Evolutionary conservation across 2,797 vertebrate genomes (phyloP).

Genomic region (Manis crassicaudata): DNA sequence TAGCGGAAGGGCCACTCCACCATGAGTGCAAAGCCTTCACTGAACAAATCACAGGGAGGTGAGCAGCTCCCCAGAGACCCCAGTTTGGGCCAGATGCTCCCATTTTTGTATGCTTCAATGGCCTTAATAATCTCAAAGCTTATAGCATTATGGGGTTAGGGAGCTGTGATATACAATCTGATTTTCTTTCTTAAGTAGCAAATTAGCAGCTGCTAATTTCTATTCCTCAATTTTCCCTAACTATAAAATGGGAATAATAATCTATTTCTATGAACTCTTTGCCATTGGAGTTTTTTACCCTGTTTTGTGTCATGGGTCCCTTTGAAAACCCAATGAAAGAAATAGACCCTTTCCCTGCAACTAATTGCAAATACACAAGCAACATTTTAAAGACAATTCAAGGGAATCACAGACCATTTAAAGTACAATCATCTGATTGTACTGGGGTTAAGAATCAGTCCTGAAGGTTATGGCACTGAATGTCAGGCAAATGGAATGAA

Average conservation of each 20-base stretch:
- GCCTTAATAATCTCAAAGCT: conserved; percentile 26
- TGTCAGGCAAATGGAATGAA: conserved; percentile 1
- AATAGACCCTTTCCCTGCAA: neutral
- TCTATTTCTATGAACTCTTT: conserved; percentile 13
- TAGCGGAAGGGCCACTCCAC: conserved; percentile 58
- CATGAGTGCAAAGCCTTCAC: neutral
- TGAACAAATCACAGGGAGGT: neutral
- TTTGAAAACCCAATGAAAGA: conserved; percentile 46
- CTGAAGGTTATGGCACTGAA: neutral
- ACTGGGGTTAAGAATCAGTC: neutral
- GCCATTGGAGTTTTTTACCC: neutral
- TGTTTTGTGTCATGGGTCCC: neutral
- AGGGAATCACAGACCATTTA: neutral
- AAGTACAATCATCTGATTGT: neutral
- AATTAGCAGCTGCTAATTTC: conserved; percentile 45
- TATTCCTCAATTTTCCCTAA: conserved; percentile 65
- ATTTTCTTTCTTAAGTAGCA: conserved; percentile 55
- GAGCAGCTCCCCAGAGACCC: conserved; percentile 36
- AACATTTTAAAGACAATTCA: conserved; percentile 34
- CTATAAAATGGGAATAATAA: conserved; percentile 79
- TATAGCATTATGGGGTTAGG: conserved; percentile 45
- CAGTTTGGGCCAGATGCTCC: conserved; percentile 36
- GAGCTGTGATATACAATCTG: conserved; percentile 48
- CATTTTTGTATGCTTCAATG: conserved; percentile 26
- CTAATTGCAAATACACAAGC: neutral